Evolutionary conservation across 2,113 vertebrate species (phyloP), one percentile per base, ranked within the genome.

Genomic region (Brachionichthys hirsutus): DNA sequence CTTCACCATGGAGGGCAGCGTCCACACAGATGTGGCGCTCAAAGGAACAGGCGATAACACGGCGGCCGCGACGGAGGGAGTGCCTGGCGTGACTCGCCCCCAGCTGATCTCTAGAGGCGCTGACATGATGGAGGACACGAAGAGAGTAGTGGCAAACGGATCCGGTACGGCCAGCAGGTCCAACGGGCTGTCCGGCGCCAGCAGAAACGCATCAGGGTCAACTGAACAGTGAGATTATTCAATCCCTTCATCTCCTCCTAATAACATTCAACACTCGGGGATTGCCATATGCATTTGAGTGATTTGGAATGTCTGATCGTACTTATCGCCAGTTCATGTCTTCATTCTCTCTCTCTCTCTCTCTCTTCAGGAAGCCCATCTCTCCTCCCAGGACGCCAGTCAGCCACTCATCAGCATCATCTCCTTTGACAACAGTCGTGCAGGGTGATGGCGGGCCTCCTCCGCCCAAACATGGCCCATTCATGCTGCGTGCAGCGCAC

Each of bases 331-430:
- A 30, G 8, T 24, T 54, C n/a, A 15, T 20, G 10, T 57, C 14
- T 12, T 52, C 2, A 16, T 56, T 47, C 15, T 22, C 19, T 49
- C 35, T 51, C 35, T 45, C 30, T 51, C 15, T 22, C 19, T 49
- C 35, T 51, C 35, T 45, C 30, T 51, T n/a, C n/a, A n/a, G n/a
- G n/a, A n/a, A n/a, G n/a, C n/a, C n/a, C n/a, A n/a, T 71, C 70
- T 96, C 94, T 78, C 95, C 94, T 77, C 92, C 93, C 55, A 94
- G 93, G 88, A 94, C 92, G 72, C 93, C 93, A 46, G 91, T 93
- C 82, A 94, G 88, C 87, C 93, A 92, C 75, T 86, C 93, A 62
- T 87, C 90, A 63, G 86, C 89, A 69, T 93, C 92, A 65, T 93
- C 93, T 85, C 89, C 93, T 75, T 85, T 93, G 73, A 87, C 90